Base-by-base conservation (phyloP, 2,113 vertebrate species). In the Pelecanus crispus region DNA sequence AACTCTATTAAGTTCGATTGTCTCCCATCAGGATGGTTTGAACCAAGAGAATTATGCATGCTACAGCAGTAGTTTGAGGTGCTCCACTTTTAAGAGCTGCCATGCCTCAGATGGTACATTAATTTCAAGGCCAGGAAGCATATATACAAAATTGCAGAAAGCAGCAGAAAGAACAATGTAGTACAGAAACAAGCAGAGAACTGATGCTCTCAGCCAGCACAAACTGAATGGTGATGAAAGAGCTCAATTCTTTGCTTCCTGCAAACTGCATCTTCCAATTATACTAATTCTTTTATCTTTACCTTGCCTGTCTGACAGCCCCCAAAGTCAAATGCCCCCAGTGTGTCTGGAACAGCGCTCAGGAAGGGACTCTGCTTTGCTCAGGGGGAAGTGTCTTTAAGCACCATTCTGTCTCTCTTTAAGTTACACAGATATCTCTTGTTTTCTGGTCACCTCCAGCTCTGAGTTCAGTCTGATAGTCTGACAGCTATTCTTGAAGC, bases 381-480 rank as follows among this genome's bases (percentile, higher is more conserved):
- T 95, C 19, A 38, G 42, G 56, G 90, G 32, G 13, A 81, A 75
- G 17, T 94, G 73, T 79, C 77, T 89, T 58, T 73, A 89, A 85
- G 86, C 3, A 7, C 92, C 59, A 79, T 87, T 85, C 65, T 82
- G 28, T 91, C 40, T 79, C 17, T 53, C 65, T 77, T 61, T 61
- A 75, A 29, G n/a, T 91, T 85, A 75, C 74, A 94, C 36, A 73
- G 40, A 84, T 91, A 87, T 85, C 34, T 94, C 75, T 89, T 96
- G 80, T 88, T 92, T 91, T 78, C 75, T 86, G 68, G 68, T 82
- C 61, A 87, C 77, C 73, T 92, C 80, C 78, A 96, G 91, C 77
- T 79, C 36, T 0, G 1, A 59, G 55, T 62, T 90, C 75, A 83
- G 66, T 36, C 58, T 92, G 88, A 62, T 17, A 70, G 47, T 71